Base-by-base conservation (phyloP, 2,797 vertebrate species). In the Sternotherus odoratus region DNA sequence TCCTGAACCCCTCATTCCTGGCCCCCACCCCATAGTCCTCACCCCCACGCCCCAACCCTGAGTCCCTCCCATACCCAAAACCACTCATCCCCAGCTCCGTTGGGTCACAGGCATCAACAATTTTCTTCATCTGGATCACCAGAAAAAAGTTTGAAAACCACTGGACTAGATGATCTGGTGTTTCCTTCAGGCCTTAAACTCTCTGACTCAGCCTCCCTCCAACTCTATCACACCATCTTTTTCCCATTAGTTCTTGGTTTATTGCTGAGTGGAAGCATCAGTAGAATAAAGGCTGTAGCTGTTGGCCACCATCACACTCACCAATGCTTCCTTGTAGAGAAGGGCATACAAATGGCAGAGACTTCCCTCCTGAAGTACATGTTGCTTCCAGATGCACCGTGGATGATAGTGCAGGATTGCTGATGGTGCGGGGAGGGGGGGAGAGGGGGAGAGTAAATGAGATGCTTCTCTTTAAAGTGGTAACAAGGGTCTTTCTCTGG, bases 391-490 rank as follows among this genome's bases (percentile, higher is more conserved):
- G 95, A 97, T 97, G 95, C 95, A 94, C 66, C 63, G 39, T 72
- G 94, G 96, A 83, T 90, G 94, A 96, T 96, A 94, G 95, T 97
- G 95, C 95, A 92, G 95, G 94, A 96, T 96, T 94, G 92, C 95
- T 92, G 88, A 94, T 4, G 13, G 57, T 60, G 86, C 89, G 83
- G 82, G n/a, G n/a, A n/a, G n/a, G n/a, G n/a, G n/a, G n/a, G n/a
- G n/a, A n/a, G n/a, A n/a, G n/a, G n/a, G 1, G 79, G 77, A 89
- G 28, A 50, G 48, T 19, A 33, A 48, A 49, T 77, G 78, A 85
- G 88, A 26, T 88, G 43, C 15, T 75, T 75, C 86, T 95, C 79
- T 54, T 91, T 48, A 92, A 82, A 96, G 95, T 83, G 77, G 81
- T 92, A 95, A 91, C 93, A 96, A 94, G 92, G 87, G 83, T 90